Percentiles rank a stretch among this genome's conserved stretches.
Evolutionary conservation across 1,140 invertebrate genomes (phyloP).

Genomic region (Orius insidiosus): DNA sequence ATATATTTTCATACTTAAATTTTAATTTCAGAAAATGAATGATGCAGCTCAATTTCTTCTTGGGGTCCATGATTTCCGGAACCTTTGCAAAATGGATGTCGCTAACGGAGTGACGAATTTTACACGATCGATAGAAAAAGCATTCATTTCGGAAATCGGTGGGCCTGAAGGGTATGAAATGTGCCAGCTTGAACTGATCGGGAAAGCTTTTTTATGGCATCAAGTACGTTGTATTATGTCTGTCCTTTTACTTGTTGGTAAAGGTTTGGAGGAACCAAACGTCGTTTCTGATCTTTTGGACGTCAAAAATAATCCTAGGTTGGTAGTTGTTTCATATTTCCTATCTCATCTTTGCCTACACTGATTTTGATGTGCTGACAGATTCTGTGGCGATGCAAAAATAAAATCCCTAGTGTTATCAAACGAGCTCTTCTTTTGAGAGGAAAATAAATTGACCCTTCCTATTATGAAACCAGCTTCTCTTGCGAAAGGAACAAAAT

Average conservation of each 20-base stretch:
- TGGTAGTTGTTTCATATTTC: no score
- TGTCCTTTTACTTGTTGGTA: conserved; percentile 74
- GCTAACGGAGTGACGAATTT: conserved; percentile 77
- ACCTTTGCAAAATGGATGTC: conserved; percentile 98
- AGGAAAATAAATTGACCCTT: no score
- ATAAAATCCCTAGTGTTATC: neutral
- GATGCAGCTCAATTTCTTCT: conserved; percentile 48
- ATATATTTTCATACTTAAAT: no score
- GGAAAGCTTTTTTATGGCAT: conserved; percentile 94
- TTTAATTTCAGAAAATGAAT: conserved; percentile 46
- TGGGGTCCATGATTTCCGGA: conserved; percentile 85
- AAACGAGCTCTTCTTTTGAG: no score
- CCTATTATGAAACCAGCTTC: neutral
- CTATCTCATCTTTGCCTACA: neutral
- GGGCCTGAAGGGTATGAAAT: conserved; percentile 42
- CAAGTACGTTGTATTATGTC: conserved; percentile 93
- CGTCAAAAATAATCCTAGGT: conserved; percentile 50
- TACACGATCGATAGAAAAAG: conserved; percentile 39
- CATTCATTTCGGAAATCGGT: conserved; percentile 28
- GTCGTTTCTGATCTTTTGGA: conserved; percentile 68
- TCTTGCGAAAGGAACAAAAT: neutral
- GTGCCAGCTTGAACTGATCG: conserved; percentile 66
- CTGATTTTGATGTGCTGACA: neutral
- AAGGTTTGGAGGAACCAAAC: conserved; percentile 50
- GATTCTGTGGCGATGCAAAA: no score